These are phyloP conservation scores for Procambarus virginalis DNA, from an alignment of 1,140 invertebrate genomes.

Conservation along the genomic window DNA sequence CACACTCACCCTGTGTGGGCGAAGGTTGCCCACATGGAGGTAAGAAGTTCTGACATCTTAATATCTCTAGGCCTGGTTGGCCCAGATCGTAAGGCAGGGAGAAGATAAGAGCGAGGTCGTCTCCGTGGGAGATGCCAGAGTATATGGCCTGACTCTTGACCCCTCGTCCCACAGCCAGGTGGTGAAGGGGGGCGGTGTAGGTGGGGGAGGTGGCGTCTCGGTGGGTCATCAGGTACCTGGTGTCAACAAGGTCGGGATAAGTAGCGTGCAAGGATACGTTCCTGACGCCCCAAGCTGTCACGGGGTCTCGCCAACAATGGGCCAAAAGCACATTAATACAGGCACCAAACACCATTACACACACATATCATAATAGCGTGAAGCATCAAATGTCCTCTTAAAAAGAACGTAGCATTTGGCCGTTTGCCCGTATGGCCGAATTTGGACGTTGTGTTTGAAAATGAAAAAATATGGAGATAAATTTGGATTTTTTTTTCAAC, in stretches of 20 bases:
- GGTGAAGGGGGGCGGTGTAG: conserved; percentile 24
- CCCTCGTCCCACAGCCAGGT: conserved; percentile 17
- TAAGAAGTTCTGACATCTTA: conserved; percentile 46
- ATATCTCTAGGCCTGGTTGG: conserved; percentile 29
- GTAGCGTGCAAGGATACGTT: no score
- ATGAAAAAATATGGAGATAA: no score
- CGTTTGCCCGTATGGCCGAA: no score
- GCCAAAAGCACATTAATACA: no score
- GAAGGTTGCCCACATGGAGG: conserved; percentile 58
- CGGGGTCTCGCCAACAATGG: no score
- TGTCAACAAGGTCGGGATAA: not conserved
- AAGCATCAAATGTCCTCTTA: no score
- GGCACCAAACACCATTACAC: no score
- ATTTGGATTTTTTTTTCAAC: no score
- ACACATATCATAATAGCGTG: no score
- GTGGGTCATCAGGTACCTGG: conserved; percentile 59
- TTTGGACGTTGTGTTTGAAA: no score
- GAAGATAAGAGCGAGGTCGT: conserved; percentile 84
- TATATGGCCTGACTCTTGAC: conserved; percentile 1
- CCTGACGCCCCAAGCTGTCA: no score
- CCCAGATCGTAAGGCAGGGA: conserved; percentile 75
- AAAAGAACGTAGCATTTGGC: no score
- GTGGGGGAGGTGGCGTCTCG: conserved; percentile 28
- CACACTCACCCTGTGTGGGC: conserved; percentile 50
- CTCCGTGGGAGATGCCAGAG: conserved; percentile 81